Conservation (phyloP, 2,797 vertebrate species). For the Cyprinodon diabolis region DNA sequence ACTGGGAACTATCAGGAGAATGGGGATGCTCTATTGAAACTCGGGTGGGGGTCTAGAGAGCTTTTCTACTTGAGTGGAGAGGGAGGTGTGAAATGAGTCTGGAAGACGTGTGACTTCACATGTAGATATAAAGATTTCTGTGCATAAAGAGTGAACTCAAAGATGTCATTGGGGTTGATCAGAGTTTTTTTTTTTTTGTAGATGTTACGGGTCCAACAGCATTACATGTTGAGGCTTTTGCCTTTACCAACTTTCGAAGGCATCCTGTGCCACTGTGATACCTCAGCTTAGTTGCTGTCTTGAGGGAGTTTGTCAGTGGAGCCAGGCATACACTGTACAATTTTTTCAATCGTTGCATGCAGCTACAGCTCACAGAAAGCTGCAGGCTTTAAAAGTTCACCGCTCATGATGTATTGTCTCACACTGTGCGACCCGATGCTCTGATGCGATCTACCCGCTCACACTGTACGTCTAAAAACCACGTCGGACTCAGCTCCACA, state of each 20-base stretch:
- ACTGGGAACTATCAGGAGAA: conserved; percentile 70
- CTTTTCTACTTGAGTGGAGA: conserved; percentile 87
- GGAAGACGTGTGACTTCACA: conserved; percentile 54
- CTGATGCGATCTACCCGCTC: no score
- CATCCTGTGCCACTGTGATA: background rate
- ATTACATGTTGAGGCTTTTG: background rate
- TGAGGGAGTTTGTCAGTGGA: background rate
- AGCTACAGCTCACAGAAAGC: no score
- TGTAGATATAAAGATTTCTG: conserved; percentile 27
- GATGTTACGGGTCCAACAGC: background rate
- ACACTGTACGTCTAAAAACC: no score
- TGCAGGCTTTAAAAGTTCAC: no score
- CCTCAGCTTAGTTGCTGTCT: background rate
- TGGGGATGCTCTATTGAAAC: conserved; percentile 60
- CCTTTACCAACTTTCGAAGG: background rate
- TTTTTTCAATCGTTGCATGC: no score
- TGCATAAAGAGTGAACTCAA: no score
- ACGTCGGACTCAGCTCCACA: no score
- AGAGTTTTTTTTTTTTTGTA: background rate
- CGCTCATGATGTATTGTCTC: no score
- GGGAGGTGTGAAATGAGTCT: conserved; percentile 82
- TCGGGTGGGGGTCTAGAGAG: conserved; percentile 57
- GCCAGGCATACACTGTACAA: no score
- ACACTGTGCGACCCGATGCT: no score
- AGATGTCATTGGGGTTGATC: background rate